Evolutionary conservation across 92 coral and sea anemone genomes (phyloP), one percentile per base, ranked within the genome.

Genomic region (Actinostola sp.): DNA sequence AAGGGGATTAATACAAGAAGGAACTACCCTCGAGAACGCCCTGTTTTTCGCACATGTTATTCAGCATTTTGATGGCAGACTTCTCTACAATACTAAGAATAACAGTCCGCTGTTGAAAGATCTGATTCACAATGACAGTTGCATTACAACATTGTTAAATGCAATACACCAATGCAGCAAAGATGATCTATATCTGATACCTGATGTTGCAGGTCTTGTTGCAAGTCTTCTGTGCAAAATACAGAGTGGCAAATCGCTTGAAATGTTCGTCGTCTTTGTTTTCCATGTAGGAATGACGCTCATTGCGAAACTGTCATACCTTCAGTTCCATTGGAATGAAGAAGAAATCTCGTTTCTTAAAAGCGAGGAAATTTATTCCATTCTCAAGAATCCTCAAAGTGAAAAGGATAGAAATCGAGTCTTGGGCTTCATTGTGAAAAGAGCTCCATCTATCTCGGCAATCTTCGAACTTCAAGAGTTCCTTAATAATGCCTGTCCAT

Each of bases 381-480:
- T 50, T 13, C 57, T 68, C 42, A 35, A 20, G 21, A 28, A 41
- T 51, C 61, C 43, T 15, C 17, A 25, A 6, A 12, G 13, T 68
- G 61, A 50, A 21, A 68, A 32, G 7, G 12, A 14, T 15, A 52
- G 60, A 20, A 24, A 10, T 17, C 46, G 61, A 25, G 32, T 67
- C 16, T 24, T 67, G 43, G 62, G 61, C 19, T 68, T 59, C 23
- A 12, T 75, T 13, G 50, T 80, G 21, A 2, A 21, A 13, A 48
- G 26, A 43, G 63, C 79, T 33, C 86, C 86, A 5, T 73, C 67
- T 59, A 50, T 70, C 21, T 35, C 32, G 0, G 71, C 72, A 57
- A 64, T 75, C 2, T 85, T 83, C 82, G 67, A 67, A 42, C 66
- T 85, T 5, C 76, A 69, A 45, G 63, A 46, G 39, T 31, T 33